A percentile compares a stretch with the other conserved stretches of the same genome.
phyloP scores from a whole-genome alignment of 1,140 invertebrate species.

The Hyposmocoma kahamanoa region DNA sequence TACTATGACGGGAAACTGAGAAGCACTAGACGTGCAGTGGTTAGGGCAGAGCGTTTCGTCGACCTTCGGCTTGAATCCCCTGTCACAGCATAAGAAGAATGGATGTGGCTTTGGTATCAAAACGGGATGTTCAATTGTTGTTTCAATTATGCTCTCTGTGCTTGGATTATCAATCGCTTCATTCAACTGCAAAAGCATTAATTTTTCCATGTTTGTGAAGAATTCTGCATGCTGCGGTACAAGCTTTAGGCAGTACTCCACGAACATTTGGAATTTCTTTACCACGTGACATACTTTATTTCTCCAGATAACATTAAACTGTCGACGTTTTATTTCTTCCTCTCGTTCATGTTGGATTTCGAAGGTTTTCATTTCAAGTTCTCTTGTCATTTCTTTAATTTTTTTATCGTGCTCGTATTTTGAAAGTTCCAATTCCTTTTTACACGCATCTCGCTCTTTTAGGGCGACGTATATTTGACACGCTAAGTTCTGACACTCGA shows the following conservation, averaged over 20 bases:
- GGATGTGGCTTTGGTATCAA: slow-evolving; percentile 43
- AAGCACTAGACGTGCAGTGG: slow-evolving; percentile 40
- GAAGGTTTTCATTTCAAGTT: slow-evolving; percentile 37
- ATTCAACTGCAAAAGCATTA: slow-evolving; percentile 54
- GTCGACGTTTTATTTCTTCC: slow-evolving; percentile 35
- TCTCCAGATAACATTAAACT: slow-evolving; percentile 44
- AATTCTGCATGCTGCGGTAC: slow-evolving; percentile 57
- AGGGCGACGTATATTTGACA: slow-evolving; percentile 59
- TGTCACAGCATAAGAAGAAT: slow-evolving; percentile 51
- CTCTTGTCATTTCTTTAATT: slow-evolving; percentile 29
- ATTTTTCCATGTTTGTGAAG: slow-evolving; percentile 58
- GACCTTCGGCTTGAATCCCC: slow-evolving; percentile 35
- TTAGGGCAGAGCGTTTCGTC: slow-evolving; percentile 45
- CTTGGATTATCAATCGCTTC: slow-evolving; percentile 38
- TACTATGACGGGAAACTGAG: slow-evolving; percentile 47
- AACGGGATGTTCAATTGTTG: slow-evolving; percentile 24
- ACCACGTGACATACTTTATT: slow-evolving; percentile 55
- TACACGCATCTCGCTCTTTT: slow-evolving; percentile 47
- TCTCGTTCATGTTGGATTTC: slow-evolving; percentile 39
- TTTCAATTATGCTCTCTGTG: slow-evolving; percentile 42
- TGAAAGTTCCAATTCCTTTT: slow-evolving; percentile 30
- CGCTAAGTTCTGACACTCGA: slow-evolving; percentile 54
- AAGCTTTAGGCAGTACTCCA: slow-evolving; percentile 43
- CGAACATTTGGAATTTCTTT: slow-evolving; percentile 55
- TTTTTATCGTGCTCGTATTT: slow-evolving; percentile 43